phyloP scores from a whole-genome alignment of 2,797 vertebrate species.

The Gymnoscopelus microlampas region DNA sequence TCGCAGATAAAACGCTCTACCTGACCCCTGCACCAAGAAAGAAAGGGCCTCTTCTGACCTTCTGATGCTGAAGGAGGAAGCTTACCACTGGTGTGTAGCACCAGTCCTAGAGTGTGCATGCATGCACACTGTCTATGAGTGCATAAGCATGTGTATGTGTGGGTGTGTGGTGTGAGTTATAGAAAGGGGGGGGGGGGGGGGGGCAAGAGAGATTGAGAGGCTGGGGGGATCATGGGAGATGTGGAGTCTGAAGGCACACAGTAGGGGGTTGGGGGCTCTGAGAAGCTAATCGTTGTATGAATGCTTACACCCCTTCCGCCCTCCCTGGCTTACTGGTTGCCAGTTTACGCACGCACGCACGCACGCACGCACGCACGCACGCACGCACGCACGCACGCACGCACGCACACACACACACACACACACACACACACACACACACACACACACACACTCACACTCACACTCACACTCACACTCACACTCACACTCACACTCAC shows the following conservation, averaged over 20 bases:
- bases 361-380: not conserved
- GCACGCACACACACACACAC: not conserved
- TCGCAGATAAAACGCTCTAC: conserved; percentile 34
- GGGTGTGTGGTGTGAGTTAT: not conserved
- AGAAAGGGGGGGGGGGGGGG: too few relatives aligned
- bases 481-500: not conserved
- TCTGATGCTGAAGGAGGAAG: conserved; percentile 37
- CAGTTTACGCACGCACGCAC: not conserved
- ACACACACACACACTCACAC: not conserved
- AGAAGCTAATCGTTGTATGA: not conserved
- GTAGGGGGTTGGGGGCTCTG: not conserved
- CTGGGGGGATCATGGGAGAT: too few relatives aligned
- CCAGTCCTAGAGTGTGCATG: too few relatives aligned
- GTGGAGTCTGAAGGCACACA: too few relatives aligned
- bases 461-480: conserved; percentile 5
- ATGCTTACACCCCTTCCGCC: not conserved
- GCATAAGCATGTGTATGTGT: not conserved
- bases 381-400: not conserved
- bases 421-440: not conserved
- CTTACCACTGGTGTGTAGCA: conserved; percentile 31
- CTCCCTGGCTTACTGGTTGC: too few relatives aligned
- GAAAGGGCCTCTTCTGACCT: conserved; percentile 50
- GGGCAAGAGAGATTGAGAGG: not conserved
- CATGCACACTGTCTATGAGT: too few relatives aligned
- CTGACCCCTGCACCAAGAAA: conserved; percentile 34